Base-by-base conservation (phyloP, 2,113 vertebrate genomes). In the Sprattus sprattus region DNA sequence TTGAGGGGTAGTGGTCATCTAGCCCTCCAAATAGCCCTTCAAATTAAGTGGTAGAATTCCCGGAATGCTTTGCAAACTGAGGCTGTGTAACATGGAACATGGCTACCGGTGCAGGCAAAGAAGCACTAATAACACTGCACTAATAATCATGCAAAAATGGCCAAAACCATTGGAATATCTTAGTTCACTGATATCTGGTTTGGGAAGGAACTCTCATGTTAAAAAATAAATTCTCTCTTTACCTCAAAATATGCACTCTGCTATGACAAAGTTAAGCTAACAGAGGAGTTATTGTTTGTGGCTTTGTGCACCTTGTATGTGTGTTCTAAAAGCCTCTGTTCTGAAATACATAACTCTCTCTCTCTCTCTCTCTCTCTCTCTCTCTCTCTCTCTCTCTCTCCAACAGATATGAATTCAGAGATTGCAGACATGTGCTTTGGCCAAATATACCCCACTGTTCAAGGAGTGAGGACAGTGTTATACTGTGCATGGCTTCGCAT, bases 391-490 rank as follows among this genome's bases (percentile, higher is more conserved):
- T 28, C 28, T 28, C 64, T 71, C 32, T 13, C 11, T 32, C 71
- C 16, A 32, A 25, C 71, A 78, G 28, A 78, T 39, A 78, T 78
- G 71, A 78, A 78, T 78, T 20, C 46, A 7, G 25, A 60, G 10
- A 83, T 20, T n/a, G 28, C 49, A 87, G 84, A 81, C 67, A 32
- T 22, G 25, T 81, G 39, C 78, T 57, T 45, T 9, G 39, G 80
- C 80, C 85, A 82, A 82, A 82, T 87, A 60, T 32, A 25, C 84
- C 78, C 32, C 49, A 82, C 25, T 78, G 28, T 78, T 78, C 67
- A 11, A 28, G 28, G 28, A 39, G 78, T 46, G 28, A 83, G 28
- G 80, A 86, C 85, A 82, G 60, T 85, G 81, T 82, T 85, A 80
- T 78, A 85, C 83, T 81, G 75, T 22, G 71, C 47, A 84, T 54